Evolutionary conservation across 2,113 vertebrate genomes (phyloP).

Genomic region (Brachyhypopomus gauderio): DNA sequence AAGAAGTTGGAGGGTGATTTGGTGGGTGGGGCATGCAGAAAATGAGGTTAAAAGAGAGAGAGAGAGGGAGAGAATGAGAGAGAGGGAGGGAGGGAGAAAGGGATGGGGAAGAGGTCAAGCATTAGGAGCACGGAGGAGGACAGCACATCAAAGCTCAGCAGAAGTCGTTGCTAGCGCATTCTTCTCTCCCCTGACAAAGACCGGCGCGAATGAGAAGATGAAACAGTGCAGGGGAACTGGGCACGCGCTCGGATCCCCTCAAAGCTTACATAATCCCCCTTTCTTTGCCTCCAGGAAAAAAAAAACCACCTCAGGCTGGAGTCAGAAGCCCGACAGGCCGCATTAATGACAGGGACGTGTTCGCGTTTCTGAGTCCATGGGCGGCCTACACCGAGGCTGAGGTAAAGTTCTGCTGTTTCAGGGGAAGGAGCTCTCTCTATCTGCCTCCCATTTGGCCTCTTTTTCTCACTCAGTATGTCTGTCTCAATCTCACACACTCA

Average conservation of each 20-base stretch:
- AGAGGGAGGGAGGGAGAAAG: not conserved
- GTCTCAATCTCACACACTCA: not conserved
- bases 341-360: conserved; percentile 64
- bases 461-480: not conserved
- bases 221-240: conserved; percentile 69
- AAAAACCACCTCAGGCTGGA: conserved; percentile 60
- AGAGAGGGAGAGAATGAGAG: conserved; percentile 1
- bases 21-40: conserved; percentile 2
- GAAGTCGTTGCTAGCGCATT: conserved; percentile 63
- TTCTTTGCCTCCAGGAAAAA: conserved; percentile 66
- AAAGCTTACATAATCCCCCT: conserved; percentile 80
- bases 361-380: conserved; percentile 57
- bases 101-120: conserved; percentile 21
- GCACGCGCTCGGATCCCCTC: conserved; percentile 70
- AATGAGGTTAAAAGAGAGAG: conserved; percentile 5
- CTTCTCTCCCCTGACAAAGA: conserved; percentile 61
- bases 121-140: conserved; percentile 22
- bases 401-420: not conserved
- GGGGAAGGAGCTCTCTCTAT: not conserved
- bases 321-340: conserved; percentile 68
- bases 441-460: not conserved
- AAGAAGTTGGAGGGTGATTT: conserved; percentile 10
- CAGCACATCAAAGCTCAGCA: conserved; percentile 62
- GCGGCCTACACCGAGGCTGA: conserved; percentile 46
- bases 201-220: conserved; percentile 75